A percentile compares a stretch with the other conserved stretches of the same genome.
Conservation (phyloP, 2,888 invertebrate species). For the Stenolophus ochropezus region DNA sequence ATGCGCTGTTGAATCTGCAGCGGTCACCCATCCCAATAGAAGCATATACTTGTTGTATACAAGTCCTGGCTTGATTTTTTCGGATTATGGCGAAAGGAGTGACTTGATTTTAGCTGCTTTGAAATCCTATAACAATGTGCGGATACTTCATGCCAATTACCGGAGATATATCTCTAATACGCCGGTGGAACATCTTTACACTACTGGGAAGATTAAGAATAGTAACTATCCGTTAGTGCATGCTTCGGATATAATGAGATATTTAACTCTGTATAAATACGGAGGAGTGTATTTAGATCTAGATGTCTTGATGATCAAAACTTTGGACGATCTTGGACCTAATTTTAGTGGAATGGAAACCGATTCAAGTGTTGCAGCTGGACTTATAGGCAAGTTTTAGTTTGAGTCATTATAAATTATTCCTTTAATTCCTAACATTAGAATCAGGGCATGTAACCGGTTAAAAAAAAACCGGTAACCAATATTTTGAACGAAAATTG, state of each 20-base stretch:
- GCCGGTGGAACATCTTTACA: conserved; percentile 76
- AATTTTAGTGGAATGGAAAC: conserved; percentile 81
- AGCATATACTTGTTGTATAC: conserved; percentile 77
- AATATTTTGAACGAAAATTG: too few relatives aligned
- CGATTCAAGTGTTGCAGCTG: conserved; percentile 78
- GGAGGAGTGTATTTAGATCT: conserved; percentile 87
- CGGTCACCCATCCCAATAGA: conserved; percentile 76
- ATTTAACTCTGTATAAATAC: conserved; percentile 82
- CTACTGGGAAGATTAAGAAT: conserved; percentile 72
- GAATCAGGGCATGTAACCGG: too few relatives aligned
- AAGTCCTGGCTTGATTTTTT: conserved; percentile 71
- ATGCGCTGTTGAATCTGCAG: conserved; percentile 82
- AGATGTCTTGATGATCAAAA: conserved; percentile 81
- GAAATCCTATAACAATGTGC: conserved; percentile 74
- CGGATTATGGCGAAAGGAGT: conserved; percentile 60
- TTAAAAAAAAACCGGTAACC: too few relatives aligned
- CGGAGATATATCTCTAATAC: conserved; percentile 75
- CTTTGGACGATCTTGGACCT: conserved; percentile 74
- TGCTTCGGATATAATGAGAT: conserved; percentile 80
- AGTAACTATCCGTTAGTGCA: conserved; percentile 78
- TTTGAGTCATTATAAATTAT: background rate
- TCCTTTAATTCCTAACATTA: too few relatives aligned
- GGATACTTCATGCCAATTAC: conserved; percentile 74
- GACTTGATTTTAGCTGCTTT: conserved; percentile 71
- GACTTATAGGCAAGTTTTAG: conserved; percentile 76